Conservation (phyloP, 1,140 invertebrate genomes). For the Drosophila biarmipes region DNA sequence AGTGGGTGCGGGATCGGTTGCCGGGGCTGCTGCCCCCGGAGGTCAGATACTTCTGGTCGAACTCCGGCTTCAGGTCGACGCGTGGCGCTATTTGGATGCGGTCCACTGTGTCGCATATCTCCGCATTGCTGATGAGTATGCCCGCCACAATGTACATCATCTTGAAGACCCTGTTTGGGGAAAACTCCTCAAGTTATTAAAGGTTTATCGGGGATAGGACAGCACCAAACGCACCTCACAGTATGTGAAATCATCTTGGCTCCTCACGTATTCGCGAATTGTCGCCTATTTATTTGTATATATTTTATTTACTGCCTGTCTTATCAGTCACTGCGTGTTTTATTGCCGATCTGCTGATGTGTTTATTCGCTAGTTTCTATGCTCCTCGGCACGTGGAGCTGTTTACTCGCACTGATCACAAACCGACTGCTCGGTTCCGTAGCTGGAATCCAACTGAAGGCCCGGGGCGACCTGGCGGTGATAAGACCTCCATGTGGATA, state of each 20-base stretch:
- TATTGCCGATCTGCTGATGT: constrained; percentile 48
- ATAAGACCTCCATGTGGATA: constrained; percentile 41
- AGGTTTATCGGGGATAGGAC: not conserved
- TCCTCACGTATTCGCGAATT: constrained; percentile 6
- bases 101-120: constrained; percentile 80
- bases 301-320: constrained; percentile 20
- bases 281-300: constrained; percentile 8
- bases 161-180: constrained; percentile 66
- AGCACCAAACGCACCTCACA: constrained; percentile 64
- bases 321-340: constrained; percentile 37
- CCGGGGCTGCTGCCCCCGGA: constrained; percentile 8
- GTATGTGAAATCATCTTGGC: constrained; percentile 79
- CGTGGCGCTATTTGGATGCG: constrained; percentile 82
- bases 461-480: constrained; percentile 24
- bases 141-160: constrained; percentile 82
- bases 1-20: constrained; percentile 34
- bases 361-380: constrained; percentile 48
- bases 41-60: constrained; percentile 22
- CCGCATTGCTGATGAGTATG: constrained; percentile 79
- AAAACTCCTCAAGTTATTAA: not conserved
- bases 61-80: constrained; percentile 69
- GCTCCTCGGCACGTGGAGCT: constrained; percentile 45
- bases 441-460: constrained; percentile 53
- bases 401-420: constrained; percentile 7
- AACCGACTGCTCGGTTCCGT: constrained; percentile 42